These are phyloP conservation scores for Mesocricetus auratus DNA, from an alignment of 2,113 vertebrate genomes.

Conservation along the genomic window DNA sequence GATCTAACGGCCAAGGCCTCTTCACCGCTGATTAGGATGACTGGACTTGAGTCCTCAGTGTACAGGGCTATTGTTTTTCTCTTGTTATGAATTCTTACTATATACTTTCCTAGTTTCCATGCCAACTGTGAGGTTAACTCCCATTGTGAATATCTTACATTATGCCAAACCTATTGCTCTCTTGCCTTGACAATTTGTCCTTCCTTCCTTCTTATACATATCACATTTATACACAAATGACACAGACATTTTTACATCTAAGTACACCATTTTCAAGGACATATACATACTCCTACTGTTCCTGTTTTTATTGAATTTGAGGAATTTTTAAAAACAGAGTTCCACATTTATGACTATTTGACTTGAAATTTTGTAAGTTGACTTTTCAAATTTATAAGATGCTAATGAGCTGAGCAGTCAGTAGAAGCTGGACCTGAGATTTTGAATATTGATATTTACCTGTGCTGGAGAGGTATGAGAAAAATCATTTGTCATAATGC, in stretches of 20 bases:
- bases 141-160: background rate
- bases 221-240: background rate
- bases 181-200: background rate
- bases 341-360: background rate
- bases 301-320: background rate
- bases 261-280: background rate
- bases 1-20: background rate
- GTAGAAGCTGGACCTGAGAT: background rate
- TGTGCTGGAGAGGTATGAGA: background rate
- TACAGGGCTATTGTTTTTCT: background rate
- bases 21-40: background rate
- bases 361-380: background rate
- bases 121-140: background rate
- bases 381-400: background rate
- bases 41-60: background rate
- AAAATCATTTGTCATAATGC: background rate
- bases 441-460: background rate
- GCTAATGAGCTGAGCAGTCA: background rate
- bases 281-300: background rate
- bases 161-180: background rate
- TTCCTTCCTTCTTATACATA: background rate
- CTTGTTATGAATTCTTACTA: background rate
- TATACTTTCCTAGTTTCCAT: background rate
- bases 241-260: background rate
- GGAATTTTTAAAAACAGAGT: background rate